These are phyloP conservation scores for Aphrocallistes beatrix DNA, from an alignment of 37 sponge, comb jelly and placozoan genomes.

Conservation along the genomic window DNA sequence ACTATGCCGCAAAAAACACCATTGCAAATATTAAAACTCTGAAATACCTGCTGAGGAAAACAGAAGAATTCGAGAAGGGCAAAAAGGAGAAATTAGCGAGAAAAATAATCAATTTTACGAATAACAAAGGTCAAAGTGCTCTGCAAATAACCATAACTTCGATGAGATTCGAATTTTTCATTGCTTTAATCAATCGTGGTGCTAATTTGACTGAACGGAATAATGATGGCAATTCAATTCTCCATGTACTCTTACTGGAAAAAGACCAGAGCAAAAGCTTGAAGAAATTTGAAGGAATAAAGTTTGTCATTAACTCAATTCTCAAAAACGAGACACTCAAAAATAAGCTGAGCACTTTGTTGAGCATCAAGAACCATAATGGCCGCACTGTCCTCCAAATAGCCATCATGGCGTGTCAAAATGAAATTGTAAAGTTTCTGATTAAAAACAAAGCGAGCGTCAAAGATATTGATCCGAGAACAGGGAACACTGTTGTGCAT, in stretches of 20 bases:
- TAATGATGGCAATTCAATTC: background rate
- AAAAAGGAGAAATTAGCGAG: background rate
- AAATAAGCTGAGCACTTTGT: background rate
- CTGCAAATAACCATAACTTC: background rate
- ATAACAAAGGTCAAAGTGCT: background rate
- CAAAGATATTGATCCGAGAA: background rate
- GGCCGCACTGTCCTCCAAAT: background rate
- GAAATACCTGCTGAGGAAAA: background rate
- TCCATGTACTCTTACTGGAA: background rate
- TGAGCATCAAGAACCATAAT: background rate
- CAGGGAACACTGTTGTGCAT: background rate
- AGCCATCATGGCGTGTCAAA: background rate
- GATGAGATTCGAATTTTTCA: background rate
- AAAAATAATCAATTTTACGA: background rate
- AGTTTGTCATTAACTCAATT: background rate
- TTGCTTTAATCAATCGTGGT: slow-evolving; percentile 10
- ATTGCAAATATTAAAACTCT: background rate
- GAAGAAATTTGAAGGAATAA: background rate
- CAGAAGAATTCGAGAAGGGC: background rate
- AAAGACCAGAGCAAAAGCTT: background rate
- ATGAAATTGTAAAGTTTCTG: background rate
- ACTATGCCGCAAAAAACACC: background rate
- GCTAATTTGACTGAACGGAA: background rate
- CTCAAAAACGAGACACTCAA: background rate
- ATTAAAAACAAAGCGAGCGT: background rate